Conservation (phyloP, 2,797 vertebrate species). For the Chiloscyllium punctatum region DNA sequence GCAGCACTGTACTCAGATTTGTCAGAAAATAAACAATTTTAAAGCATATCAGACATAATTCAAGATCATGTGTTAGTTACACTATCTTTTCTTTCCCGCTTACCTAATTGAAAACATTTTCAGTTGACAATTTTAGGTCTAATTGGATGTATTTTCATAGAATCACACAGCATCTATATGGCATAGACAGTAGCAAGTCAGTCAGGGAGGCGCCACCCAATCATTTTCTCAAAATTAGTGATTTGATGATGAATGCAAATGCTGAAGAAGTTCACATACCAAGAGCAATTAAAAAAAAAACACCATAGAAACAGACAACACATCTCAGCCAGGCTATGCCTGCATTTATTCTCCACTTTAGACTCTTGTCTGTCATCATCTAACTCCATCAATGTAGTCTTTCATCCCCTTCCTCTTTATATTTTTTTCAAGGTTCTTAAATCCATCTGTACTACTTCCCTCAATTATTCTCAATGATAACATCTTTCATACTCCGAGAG, state of each 20-base stretch:
- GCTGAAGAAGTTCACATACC: not conserved
- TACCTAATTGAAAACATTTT: not conserved
- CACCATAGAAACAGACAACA: not conserved
- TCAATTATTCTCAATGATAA: not conserved
- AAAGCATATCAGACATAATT: not conserved
- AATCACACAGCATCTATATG: not conserved
- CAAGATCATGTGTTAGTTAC: not conserved
- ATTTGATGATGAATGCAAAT: no score
- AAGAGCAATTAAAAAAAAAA: no score
- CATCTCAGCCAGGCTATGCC: not conserved
- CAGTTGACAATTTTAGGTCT: not conserved
- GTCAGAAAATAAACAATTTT: slow-evolving; percentile 25
- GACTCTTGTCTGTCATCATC: not conserved
- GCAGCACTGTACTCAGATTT: slow-evolving; percentile 20
- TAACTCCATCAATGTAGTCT: not conserved
- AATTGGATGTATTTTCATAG: not conserved
- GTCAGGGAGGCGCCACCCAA: not conserved
- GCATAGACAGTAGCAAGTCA: not conserved
- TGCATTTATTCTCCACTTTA: not conserved
- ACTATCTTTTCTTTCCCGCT: not conserved
- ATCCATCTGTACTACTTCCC: not conserved
- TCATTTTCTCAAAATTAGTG: not conserved
- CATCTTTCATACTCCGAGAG: not conserved
- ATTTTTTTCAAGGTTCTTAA: not conserved
- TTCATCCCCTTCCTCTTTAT: not conserved